These are phyloP conservation scores for Tubulanus polymorphus DNA, from an alignment of 2,888 invertebrate species.

Conservation along the genomic window DNA sequence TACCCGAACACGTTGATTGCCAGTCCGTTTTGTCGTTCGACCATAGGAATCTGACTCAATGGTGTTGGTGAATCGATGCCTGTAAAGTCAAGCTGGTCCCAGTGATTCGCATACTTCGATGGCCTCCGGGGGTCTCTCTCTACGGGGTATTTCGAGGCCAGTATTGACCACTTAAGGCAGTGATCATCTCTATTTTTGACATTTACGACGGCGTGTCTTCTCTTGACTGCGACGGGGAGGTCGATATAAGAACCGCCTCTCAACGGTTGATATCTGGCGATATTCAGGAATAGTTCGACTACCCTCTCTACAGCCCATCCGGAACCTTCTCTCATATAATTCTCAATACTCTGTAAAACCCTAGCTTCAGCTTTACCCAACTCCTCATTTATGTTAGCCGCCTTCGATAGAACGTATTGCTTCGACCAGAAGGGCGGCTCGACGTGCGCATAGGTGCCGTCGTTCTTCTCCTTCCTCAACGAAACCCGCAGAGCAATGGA, in stretches of 20 bases:
- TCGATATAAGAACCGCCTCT: conserved; percentile 12
- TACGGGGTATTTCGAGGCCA: not conserved
- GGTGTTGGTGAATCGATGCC: conserved; percentile 12
- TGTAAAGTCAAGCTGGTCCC: conserved; percentile 7
- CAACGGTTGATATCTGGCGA: conserved; percentile 9
- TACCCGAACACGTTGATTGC: conserved; percentile 14
- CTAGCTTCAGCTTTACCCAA: not conserved
- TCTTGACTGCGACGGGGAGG: conserved; percentile 10
- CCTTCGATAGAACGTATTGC: not conserved
- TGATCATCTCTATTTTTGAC: conserved; percentile 15
- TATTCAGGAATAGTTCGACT: not conserved
- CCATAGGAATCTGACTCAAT: conserved; percentile 6
- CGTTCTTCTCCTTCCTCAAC: conserved; percentile 6
- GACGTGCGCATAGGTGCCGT: conserved; percentile 4
- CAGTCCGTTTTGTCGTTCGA: conserved; percentile 10
- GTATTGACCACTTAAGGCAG: conserved; percentile 9
- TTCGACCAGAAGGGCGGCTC: conserved; percentile 6
- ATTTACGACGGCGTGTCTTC: conserved; percentile 13
- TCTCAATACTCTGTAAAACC: conserved; percentile 4
- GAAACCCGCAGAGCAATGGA: not conserved
- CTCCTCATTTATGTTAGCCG: not conserved
- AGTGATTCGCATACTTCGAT: not conserved
- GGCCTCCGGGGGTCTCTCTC: not conserved
- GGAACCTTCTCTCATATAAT: conserved; percentile 9
- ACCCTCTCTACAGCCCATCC: conserved; percentile 10